phyloP scores from a whole-genome alignment of 2,113 vertebrate species.

The Bettongia penicillata region DNA sequence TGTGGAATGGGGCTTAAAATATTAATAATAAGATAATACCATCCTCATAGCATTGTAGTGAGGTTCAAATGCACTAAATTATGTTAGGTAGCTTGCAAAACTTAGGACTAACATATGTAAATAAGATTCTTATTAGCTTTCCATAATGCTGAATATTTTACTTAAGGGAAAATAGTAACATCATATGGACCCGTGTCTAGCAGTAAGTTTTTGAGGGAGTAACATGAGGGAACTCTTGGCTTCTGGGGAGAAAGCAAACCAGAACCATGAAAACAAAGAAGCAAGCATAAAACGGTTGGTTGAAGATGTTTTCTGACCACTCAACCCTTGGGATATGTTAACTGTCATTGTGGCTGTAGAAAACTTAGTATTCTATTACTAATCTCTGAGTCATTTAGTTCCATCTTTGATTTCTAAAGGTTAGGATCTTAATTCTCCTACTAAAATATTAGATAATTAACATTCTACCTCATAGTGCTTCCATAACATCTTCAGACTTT shows the following conservation, averaged over 20 bases:
- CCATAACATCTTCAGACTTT: conserved; percentile 74
- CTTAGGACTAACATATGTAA: no score
- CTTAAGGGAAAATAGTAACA: not conserved
- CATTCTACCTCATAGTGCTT: conserved; percentile 77
- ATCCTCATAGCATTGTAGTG: conserved; percentile 18
- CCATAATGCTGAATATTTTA: not conserved
- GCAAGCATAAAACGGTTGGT: conserved; percentile 54
- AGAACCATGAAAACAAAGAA: no score
- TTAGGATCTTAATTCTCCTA: conserved; percentile 76
- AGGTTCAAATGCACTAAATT: conserved; percentile 7
- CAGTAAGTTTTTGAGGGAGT: conserved; percentile 57
- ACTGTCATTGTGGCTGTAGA: conserved; percentile 79
- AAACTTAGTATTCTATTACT: conserved; percentile 74
- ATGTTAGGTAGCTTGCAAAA: no score
- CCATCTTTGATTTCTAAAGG: conserved; percentile 79
- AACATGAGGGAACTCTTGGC: conserved; percentile 65
- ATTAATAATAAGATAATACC: no score
- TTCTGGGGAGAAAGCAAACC: no score
- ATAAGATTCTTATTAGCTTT: conserved; percentile 10
- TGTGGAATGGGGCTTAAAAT: no score
- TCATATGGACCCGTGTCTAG: conserved; percentile 50
- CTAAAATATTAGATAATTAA: conserved; percentile 84
- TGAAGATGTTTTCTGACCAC: conserved; percentile 80
- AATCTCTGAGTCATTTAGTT: conserved; percentile 76
- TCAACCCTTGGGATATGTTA: conserved; percentile 78